Evolutionary conservation across 2,888 invertebrate species (phyloP), one percentile per base, ranked within the genome.

Genomic region (Palloptera scutellata): DNA sequence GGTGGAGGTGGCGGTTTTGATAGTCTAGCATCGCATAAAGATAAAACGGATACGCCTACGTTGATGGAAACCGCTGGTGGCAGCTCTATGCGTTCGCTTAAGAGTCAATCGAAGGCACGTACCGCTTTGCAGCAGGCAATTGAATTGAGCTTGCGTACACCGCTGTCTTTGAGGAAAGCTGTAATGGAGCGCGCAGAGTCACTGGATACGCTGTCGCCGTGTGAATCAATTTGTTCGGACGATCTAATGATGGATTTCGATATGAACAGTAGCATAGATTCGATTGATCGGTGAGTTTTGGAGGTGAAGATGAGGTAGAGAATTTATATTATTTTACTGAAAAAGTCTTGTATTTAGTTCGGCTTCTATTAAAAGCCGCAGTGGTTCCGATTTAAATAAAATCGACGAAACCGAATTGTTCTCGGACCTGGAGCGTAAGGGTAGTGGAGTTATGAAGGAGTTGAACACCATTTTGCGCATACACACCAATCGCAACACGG

Each of bases 161-260:
- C 86, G 0, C 76, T 82, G 1, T 79, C 83, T 1, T 77, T 83
- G 54, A 78, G 84, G 1, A 81, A 83, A 52, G 81, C 79, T 0
- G 85, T 86, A 45, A 81, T 90, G 15, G 89, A 89, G 73, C 86
- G 90, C 43, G 89, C 91, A 8, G 89, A 91, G 5, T 94, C 93
- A 1, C 84, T 94, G 71, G 93, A 93, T 79, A 94, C 95, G 0
- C 83, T 95, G 67, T 94, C 94, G n/a, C 91, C 91, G 1, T 91
- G 91, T 77, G 91, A 91, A 74, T 94, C 94, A 74, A 90, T 95
- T 68, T 92, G 92, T 52, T 94, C 94, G 6, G 95, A 95, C 78
- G 95, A 95, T 84, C 87, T 94, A 70, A 95, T 95, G 90, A 89
- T 94, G 88, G 94, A 95, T 85, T 93, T 91, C 78, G 94, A 94